These are phyloP conservation scores for Cossypha heuglini DNA, from an alignment of 2,797 vertebrate genomes.

Conservation along the genomic window DNA sequence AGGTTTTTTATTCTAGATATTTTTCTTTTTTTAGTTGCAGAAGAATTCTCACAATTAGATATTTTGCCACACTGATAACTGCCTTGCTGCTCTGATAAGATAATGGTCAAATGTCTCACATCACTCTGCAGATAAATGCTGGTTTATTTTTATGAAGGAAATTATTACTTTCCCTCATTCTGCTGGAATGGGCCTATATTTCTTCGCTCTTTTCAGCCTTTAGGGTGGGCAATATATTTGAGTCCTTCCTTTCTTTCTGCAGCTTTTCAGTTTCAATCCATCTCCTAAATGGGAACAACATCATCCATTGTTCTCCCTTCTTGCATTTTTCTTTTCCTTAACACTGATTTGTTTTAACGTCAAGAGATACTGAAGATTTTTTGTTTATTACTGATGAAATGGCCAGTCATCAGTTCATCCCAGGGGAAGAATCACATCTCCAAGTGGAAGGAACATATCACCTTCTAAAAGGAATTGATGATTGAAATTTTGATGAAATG, in stretches of 20 bases:
- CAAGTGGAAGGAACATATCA: constrained; percentile 7
- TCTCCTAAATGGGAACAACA: neutral
- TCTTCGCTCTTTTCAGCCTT: neutral
- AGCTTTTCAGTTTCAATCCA: constrained; percentile 3
- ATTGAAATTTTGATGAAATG: constrained; percentile 42
- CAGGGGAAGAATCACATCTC: constrained; percentile 8
- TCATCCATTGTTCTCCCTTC: neutral
- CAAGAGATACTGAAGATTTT: constrained; percentile 21
- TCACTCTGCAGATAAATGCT: neutral
- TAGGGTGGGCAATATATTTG: neutral
- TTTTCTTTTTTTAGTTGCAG: neutral
- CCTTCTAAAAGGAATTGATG: constrained; percentile 12
- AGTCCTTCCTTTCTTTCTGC: neutral
- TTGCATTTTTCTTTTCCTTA: neutral
- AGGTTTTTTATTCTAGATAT: neutral
- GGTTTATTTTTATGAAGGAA: neutral
- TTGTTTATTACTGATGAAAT: constrained; percentile 40
- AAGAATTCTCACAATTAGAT: neutral
- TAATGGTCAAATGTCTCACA: neutral
- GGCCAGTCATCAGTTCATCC: constrained; percentile 12
- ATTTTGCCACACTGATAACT: neutral
- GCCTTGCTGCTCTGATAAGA: neutral
- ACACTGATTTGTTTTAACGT: neutral
- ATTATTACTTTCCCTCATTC: neutral
- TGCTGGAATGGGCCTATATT: neutral